Evolutionary conservation across 2,113 vertebrate species (phyloP), one percentile per base, ranked within the genome.

Genomic region (Antechinus stuartii): DNA sequence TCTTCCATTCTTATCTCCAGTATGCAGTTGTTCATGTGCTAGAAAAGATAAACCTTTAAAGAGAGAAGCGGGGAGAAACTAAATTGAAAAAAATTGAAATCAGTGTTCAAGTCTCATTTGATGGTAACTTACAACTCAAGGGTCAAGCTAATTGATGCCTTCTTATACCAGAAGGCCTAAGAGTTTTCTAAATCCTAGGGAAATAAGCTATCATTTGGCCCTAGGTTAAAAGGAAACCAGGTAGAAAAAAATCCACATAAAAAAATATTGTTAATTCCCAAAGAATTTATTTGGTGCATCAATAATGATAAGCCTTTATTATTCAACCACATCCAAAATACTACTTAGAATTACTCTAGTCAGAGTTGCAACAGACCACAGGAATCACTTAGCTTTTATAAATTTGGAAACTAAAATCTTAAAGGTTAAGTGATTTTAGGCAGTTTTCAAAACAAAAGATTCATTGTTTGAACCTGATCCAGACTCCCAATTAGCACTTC

Each of bases 1-100:
- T 92, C 46, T 95, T 96, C 30, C 91, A 53, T 56, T 91, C 97
- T 98, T 97, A 98, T 98, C 97, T 98, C 95, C 52, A 61, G 54
- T 0, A 24, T 94, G 93, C 97, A 97, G 96, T 93, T 95, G 95
- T 90, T 49, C 25, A 94, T 61, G 90, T 52, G 90, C 89, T 92
- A 97, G 84, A 46, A 0, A 68, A 92, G 35, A 94, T 76, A 97
- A 96, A 91, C 89, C 57, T 97, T 96, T 16, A 50, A 96, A 93
- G 90, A 93, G 47, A 94, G 54, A 54, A 94, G 97, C 56, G 5
- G 7, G 55, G 55, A 42, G 35, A 76, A 91, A 95, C 76, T 27
- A 94, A 50, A 24, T 49, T 68, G 56, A 92, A 52, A 94, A 93
- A 94, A 90, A 92, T 57, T 25, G 92, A 96, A 98, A 68, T 76